Conservation (phyloP, 2,797 vertebrate species). For the Neosilurus hyrtlii region DNA sequence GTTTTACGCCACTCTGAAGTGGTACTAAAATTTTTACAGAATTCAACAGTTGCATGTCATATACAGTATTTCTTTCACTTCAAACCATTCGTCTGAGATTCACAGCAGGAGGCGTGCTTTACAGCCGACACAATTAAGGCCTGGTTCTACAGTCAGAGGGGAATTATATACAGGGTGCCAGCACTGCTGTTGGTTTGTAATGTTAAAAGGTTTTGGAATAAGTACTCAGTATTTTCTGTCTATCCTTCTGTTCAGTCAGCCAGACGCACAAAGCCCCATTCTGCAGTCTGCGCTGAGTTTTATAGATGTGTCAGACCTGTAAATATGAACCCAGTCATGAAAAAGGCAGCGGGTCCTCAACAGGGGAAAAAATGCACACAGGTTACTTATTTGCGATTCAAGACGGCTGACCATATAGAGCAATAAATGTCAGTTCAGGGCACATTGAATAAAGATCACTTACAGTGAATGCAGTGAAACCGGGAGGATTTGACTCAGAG, state of each 20-base stretch:
- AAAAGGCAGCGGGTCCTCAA: slow-evolving; percentile 29
- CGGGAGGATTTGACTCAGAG: slow-evolving; percentile 4
- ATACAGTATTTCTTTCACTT: slow-evolving; percentile 28
- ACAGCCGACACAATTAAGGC: slow-evolving; percentile 23
- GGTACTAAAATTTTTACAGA: slow-evolving; percentile 33
- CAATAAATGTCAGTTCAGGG: slow-evolving; percentile 39
- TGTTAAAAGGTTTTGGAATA: slow-evolving; percentile 36
- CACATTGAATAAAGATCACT: slow-evolving; percentile 25
- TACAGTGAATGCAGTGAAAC: slow-evolving; percentile 20
- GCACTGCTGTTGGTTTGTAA: slow-evolving; percentile 41
- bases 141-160: slow-evolving; percentile 12
- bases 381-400: slow-evolving; percentile 30
- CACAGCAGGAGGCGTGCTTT: slow-evolving; percentile 22
- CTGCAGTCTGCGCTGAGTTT: slow-evolving; percentile 34
- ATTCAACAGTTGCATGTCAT: slow-evolving; percentile 28
- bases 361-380: slow-evolving; percentile 25
- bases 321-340: slow-evolving; percentile 37
- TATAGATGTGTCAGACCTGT: slow-evolving; percentile 41
- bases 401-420: slow-evolving; percentile 25
- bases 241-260: slow-evolving; percentile 25
- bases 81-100: neutral
- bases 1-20: slow-evolving; percentile 47
- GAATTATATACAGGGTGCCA: slow-evolving; percentile 15
- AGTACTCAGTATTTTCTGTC: slow-evolving; percentile 36
- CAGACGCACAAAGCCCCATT: slow-evolving; percentile 39